Conservation (phyloP, 2,797 vertebrate genomes). For the Agapornis canus region DNA sequence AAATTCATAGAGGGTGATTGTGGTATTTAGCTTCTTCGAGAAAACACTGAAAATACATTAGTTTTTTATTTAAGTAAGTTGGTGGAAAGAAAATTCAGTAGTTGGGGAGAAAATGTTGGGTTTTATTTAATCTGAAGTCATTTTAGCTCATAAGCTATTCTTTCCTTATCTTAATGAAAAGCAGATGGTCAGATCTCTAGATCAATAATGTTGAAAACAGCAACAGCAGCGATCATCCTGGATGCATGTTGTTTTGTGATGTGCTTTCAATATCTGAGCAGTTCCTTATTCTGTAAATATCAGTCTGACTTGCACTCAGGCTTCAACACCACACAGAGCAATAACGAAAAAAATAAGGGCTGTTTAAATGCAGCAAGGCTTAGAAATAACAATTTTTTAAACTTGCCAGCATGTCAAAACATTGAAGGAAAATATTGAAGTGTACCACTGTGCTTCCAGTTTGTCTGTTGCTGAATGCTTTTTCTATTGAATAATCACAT, state of each 20-base stretch:
- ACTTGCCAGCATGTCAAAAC: slow-evolving; percentile 18
- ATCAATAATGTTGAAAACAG: slow-evolving; percentile 29
- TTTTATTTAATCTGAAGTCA: neutral
- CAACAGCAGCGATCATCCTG: neutral
- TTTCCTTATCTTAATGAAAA: slow-evolving; percentile 12
- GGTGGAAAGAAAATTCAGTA: neutral
- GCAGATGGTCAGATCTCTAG: neutral
- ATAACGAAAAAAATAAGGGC: neutral
- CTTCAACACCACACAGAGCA: neutral
- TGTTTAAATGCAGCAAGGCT: slow-evolving; percentile 29
- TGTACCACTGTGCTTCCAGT: slow-evolving; percentile 18
- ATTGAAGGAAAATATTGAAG: slow-evolving; percentile 1
- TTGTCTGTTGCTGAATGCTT: slow-evolving; percentile 17
- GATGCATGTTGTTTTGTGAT: slow-evolving; percentile 11
- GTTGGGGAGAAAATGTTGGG: neutral
- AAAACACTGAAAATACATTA: neutral
- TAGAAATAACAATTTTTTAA: neutral
- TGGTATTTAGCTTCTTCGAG: neutral
- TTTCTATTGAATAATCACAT: slow-evolving; percentile 26
- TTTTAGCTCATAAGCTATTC: slow-evolving; percentile 29
- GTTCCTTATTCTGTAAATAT: neutral
- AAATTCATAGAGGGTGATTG: neutral
- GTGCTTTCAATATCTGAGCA: neutral
- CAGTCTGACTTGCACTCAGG: neutral
- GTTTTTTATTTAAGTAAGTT: neutral